phyloP scores from a whole-genome alignment of 2,888 invertebrate species.

The Eueremaeus valkanovi region DNA sequence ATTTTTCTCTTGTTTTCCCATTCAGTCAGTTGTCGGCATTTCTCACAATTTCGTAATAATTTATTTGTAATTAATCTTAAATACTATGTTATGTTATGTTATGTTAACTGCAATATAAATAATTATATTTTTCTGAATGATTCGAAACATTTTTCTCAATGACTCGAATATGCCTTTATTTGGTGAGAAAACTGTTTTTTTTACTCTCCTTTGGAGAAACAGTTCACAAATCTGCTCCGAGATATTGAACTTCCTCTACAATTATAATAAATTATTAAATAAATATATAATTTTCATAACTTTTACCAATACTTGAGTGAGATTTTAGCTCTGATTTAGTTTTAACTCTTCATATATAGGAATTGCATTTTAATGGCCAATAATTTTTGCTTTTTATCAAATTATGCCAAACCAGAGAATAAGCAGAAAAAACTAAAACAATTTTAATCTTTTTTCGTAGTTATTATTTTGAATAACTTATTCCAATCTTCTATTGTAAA shows the following conservation, averaged over 20 bases:
- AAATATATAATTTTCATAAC: not conserved
- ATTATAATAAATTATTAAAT: not conserved
- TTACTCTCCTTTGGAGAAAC: not conserved
- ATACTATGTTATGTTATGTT: not conserved
- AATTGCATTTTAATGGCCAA: not conserved
- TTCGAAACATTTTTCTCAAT: not conserved
- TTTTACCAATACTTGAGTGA: no score
- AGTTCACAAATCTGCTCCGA: slow-evolving; percentile 6
- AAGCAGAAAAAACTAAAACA: no score
- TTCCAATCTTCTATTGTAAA: not conserved
- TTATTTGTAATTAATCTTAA: slow-evolving; percentile 1
- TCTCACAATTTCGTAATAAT: not conserved
- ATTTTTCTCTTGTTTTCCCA: not conserved
- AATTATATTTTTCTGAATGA: not conserved
- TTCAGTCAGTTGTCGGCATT: slow-evolving; percentile 1
- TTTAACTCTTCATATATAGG: no score
- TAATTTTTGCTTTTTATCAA: not conserved
- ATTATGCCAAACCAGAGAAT: not conserved
- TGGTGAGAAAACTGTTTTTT: not conserved
- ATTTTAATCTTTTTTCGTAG: no score
- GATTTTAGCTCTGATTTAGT: no score
- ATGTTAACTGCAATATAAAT: not conserved
- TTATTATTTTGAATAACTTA: no score
- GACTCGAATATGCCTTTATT: slow-evolving; percentile 6
- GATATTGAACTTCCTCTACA: slow-evolving; percentile 16